phyloP scores from a whole-genome alignment of 2,797 vertebrate species.

The Spinus pinus region DNA sequence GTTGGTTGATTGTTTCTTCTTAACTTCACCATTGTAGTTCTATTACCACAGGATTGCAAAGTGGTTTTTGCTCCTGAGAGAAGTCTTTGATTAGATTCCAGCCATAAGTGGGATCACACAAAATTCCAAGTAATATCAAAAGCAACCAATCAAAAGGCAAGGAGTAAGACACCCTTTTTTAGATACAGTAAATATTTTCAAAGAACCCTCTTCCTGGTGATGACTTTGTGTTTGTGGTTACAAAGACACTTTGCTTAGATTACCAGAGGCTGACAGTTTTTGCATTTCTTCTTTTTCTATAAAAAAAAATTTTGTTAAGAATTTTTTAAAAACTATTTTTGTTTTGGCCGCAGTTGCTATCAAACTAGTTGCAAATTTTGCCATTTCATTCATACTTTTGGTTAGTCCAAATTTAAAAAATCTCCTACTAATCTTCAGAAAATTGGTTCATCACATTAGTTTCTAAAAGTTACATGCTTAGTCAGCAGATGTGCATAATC shows the following conservation, averaged over 20 bases:
- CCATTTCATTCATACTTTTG: accelerated
- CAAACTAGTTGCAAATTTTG: neutral
- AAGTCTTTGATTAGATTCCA: neutral
- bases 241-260: neutral
- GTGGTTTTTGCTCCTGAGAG: neutral
- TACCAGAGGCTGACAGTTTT: neutral
- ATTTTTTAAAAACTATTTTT: neutral
- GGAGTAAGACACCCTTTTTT: neutral
- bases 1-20: neutral
- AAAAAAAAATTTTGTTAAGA: neutral
- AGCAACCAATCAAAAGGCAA: neutral
- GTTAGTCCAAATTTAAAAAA: neutral
- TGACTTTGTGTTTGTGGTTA: neutral
- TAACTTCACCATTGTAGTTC: neutral
- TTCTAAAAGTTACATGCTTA: neutral
- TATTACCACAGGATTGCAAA: neutral
- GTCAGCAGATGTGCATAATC: neutral
- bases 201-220: neutral
- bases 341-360: accelerated
- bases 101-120: neutral
- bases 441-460: neutral
- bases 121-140: neutral
- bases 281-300: neutral
- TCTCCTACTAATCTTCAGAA: neutral
- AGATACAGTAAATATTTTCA: neutral